Percentiles rank a stretch among this genome's conserved stretches.
phyloP scores from a whole-genome alignment of 2,888 invertebrate genomes.

The Ypsolopha sequella region DNA sequence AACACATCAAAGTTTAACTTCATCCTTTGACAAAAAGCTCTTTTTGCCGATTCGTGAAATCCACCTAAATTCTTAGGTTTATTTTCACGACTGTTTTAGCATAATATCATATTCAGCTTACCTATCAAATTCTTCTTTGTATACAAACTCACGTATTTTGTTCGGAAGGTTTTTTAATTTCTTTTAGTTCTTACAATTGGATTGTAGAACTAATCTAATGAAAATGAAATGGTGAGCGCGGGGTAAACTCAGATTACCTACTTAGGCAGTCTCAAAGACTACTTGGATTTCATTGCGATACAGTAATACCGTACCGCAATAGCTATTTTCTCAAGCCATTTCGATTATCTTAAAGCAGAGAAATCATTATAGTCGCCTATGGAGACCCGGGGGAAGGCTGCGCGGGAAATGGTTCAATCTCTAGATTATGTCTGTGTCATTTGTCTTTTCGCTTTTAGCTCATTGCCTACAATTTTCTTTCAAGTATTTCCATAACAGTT shows the following conservation, averaged over 20 bases:
- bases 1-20: no score
- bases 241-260: background rate
- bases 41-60: no score
- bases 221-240: background rate
- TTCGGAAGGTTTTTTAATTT: no score
- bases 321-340: constrained; percentile 7
- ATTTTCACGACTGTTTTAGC: no score
- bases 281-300: constrained; percentile 1
- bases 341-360: constrained; percentile 23
- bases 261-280: background rate
- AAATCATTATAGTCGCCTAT: constrained; percentile 34
- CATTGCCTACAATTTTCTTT: background rate
- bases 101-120: no score
- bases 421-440: constrained; percentile 3
- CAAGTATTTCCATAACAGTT: background rate
- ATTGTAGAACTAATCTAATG: background rate
- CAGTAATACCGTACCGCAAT: background rate
- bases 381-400: constrained; percentile 5
- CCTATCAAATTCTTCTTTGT: no score
- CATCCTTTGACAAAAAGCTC: no score
- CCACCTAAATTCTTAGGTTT: no score
- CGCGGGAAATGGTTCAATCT: background rate
- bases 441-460: background rate
- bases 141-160: no score
- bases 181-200: no score